Percentiles rank a stretch among this genome's conserved stretches.
These are phyloP conservation scores for Arctia plantaginis DNA, from an alignment of 2,888 invertebrate species.

Conservation along the genomic window DNA sequence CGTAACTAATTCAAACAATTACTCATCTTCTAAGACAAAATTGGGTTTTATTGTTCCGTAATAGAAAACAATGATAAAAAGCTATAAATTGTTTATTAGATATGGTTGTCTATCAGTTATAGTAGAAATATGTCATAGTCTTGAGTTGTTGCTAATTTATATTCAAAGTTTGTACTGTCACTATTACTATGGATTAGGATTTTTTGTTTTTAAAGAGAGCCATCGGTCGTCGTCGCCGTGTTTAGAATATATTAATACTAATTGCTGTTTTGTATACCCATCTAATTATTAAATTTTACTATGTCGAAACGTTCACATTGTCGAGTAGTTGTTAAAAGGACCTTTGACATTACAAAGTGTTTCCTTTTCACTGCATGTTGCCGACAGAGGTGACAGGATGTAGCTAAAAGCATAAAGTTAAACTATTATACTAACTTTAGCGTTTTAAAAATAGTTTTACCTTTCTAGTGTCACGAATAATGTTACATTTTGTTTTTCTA, in stretches of 20 bases:
- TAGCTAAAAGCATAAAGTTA: not conserved
- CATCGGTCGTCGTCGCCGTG: constrained; percentile 67
- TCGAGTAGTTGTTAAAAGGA: constrained; percentile 49
- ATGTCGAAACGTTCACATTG: constrained; percentile 44
- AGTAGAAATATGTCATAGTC: constrained; percentile 56
- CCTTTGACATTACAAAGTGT: constrained; percentile 47
- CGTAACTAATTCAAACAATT: constrained; percentile 66
- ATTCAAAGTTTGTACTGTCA: constrained; percentile 74
- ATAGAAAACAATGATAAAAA: constrained; percentile 76
- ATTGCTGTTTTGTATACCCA: constrained; percentile 64
- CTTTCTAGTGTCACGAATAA: not conserved
- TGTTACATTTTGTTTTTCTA: not conserved
- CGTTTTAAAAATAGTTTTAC: not conserved
- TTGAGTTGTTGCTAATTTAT: constrained; percentile 73
- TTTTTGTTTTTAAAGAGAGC: constrained; percentile 62
- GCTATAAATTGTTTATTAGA: constrained; percentile 73
- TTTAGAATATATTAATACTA: constrained; percentile 78
- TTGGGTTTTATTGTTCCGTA: constrained; percentile 68
- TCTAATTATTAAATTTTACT: constrained; percentile 63
- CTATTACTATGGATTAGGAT: constrained; percentile 63
- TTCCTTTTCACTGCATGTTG: constrained; percentile 44
- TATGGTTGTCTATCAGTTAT: constrained; percentile 71
- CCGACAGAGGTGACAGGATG: constrained; percentile 13
- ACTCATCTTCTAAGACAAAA: constrained; percentile 62
- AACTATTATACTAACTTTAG: not conserved